Base-by-base conservation (phyloP, 92 coral and sea anemone genomes). In the Pocillopora grandis region DNA sequence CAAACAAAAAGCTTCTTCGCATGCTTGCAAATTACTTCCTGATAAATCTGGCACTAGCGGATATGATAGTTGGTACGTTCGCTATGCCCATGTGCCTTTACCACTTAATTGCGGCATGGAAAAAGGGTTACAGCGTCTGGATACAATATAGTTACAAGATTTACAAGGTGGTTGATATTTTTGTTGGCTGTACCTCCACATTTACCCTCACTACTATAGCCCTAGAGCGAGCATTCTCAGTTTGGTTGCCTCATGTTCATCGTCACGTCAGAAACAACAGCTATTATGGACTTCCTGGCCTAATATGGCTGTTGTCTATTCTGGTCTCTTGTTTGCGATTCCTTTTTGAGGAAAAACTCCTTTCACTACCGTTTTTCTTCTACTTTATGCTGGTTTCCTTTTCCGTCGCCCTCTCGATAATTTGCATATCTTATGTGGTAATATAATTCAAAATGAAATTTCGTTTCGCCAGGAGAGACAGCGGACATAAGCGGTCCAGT, bases 11-110 rank as follows among this genome's bases (percentile, higher is more conserved):
- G 37, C 84, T 94, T 11, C 59, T 94, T 76, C 90, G 98, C 80
- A 91, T 82, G 78, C 95, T 95, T 49, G 98, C 98, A 58, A 94
- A 94, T 66, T 89, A 89, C 69, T 94, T 94, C 88, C 90, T 94
- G 78, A 87, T 94, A 23, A 94, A 94, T 78, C 84, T 94, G 20
- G 98, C 98, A 11, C 66, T 91, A 14, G 98, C 98, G 8, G 95
- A 94, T 49, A 90, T 94, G 58, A 55, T 91, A 66, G 98, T 94
- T 35, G 98, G 98, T 2, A 85, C 90, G 5, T 87, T 89, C 11
- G 98, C 98, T 5, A 91, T 89, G 11, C 98, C 98, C 6, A 87
- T 91, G 90, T 91, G 86, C 55, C 87, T 93, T 2, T 91, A 94
- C 36, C 88, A 89, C 78, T 52, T 89, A 61, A 88, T 86, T 18